A percentile compares a stretch with the other conserved stretches of the same genome.
Conservation (phyloP, 2,888 invertebrate genomes). For the Stenurella melanura region DNA sequence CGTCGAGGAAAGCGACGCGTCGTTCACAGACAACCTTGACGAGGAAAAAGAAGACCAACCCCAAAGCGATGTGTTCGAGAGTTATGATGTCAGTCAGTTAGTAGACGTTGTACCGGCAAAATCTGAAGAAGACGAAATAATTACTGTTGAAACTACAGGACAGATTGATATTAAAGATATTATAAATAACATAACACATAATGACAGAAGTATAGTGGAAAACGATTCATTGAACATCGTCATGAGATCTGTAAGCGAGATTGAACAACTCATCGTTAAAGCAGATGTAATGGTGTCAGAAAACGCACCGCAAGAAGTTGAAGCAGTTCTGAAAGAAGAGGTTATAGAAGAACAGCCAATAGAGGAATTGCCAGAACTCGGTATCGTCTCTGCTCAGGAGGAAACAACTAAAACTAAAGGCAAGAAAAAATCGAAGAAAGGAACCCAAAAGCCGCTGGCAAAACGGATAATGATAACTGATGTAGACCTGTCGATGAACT, state of each 20-base stretch:
- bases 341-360: constrained; percentile 27
- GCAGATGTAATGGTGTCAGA: constrained; percentile 32
- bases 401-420: constrained; percentile 40
- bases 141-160: constrained; percentile 47
- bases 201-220: constrained; percentile 39
- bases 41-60: constrained; percentile 49
- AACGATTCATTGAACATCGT: constrained; percentile 32
- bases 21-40: constrained; percentile 42
- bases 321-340: constrained; percentile 43
- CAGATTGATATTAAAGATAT: constrained; percentile 50
- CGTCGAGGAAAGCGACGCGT: constrained; percentile 58
- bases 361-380: neutral
- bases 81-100: constrained; percentile 64
- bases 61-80: constrained; percentile 62
- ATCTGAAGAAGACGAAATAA: constrained; percentile 46
- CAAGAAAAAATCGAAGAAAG: constrained; percentile 62
- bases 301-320: constrained; percentile 20
- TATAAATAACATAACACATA: constrained; percentile 53
- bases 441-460: constrained; percentile 58
- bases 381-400: neutral
- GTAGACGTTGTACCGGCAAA: constrained; percentile 62
- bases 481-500: constrained; percentile 59
- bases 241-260: constrained; percentile 58
- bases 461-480: constrained; percentile 69
- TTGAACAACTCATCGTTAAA: constrained; percentile 59